Conservation (phyloP, 2,797 vertebrate genomes). For the Taeniopygia guttata region DNA sequence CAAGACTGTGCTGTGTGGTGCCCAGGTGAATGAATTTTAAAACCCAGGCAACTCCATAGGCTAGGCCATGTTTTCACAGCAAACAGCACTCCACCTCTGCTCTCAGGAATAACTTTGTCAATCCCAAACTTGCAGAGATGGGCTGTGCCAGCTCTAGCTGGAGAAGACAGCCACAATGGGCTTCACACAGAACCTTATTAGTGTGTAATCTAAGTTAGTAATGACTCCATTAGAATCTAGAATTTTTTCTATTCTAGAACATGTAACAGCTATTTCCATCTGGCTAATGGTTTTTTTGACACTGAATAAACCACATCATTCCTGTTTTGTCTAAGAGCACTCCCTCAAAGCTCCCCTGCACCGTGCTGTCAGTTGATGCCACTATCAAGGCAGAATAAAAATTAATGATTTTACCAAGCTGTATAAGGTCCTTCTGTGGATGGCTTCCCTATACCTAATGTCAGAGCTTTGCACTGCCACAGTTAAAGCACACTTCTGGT, state of each 20-base stretch:
- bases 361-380: background rate
- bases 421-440: background rate
- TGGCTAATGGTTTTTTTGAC: background rate
- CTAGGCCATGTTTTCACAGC: background rate
- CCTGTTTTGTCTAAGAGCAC: background rate
- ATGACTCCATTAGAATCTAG: background rate
- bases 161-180: background rate
- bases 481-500: background rate
- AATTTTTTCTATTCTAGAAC: background rate
- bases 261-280: background rate
- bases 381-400: background rate
- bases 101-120: background rate
- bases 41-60: background rate
- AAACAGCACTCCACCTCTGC: background rate
- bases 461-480: background rate
- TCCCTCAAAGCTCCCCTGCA: background rate
- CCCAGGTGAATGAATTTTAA: background rate
- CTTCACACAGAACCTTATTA: background rate
- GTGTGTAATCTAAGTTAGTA: background rate
- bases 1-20: background rate
- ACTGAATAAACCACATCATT: background rate
- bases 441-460: background rate
- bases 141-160: background rate
- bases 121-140: background rate
- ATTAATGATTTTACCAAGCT: background rate